A percentile compares a stretch with the other conserved stretches of the same genome.
phyloP scores from a whole-genome alignment of 2,113 vertebrate genomes.

The Felis chaus region DNA sequence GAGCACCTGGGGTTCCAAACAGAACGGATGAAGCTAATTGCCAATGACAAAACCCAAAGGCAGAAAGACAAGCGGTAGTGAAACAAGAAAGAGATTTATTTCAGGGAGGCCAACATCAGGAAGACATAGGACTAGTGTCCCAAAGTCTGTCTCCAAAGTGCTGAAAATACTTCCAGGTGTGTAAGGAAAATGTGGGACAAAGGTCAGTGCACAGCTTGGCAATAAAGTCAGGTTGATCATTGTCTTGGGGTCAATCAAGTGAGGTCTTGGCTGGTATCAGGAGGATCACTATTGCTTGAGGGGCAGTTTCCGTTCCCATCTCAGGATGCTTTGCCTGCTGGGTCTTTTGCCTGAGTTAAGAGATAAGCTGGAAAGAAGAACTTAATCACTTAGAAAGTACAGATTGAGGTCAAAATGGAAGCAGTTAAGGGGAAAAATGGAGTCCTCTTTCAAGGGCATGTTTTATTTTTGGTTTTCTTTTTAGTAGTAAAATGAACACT shows the following conservation, averaged over 20 bases:
- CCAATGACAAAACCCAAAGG: neutral
- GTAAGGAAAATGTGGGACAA: neutral
- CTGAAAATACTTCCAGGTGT: neutral
- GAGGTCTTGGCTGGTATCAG: neutral
- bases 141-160: neutral
- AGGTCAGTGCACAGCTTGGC: neutral
- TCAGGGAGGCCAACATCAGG: neutral
- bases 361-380: neutral
- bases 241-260: neutral
- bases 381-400: neutral
- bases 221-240: neutral
- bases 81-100: neutral
- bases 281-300: neutral
- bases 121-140: neutral
- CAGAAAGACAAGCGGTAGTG: neutral
- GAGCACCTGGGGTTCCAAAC: neutral
- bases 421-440: neutral
- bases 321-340: neutral
- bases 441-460: neutral
- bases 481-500: neutral
- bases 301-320: neutral
- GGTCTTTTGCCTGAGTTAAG: neutral
- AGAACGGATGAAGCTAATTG: neutral
- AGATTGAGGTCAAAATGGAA: neutral
- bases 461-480: neutral